Evolutionary conservation across 2,113 vertebrate species (phyloP), one percentile per base, ranked within the genome.

Genomic region (Nothoprocta perdicaria): DNA sequence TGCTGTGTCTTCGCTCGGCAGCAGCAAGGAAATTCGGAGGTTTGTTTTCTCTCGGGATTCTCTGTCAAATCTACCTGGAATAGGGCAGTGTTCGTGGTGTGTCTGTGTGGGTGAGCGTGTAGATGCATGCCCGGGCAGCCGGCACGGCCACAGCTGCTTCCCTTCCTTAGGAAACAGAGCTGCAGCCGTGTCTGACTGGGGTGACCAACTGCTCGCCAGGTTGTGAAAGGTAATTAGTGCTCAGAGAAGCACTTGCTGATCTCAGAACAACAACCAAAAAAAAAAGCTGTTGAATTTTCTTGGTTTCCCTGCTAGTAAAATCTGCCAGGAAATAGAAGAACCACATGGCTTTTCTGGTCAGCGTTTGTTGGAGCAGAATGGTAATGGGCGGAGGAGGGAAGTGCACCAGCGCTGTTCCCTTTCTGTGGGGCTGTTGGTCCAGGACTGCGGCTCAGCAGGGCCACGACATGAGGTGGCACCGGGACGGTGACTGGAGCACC

Each of bases 401-500:
- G n/a, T 2, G 3, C 4, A 2, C 19, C 26, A 33, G 67, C 69
- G 72, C 48, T 0, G 0, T 26, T 55, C n/a, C 45, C 57, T 53
- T 81, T 71, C 35, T 71, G 89, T 89, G 2, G 67, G 67, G 58
- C 74, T 92, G 84, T 41, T 78, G 43, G 52, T 26, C 15, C 4
- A 10, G 45, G 0, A 57, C 69, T 71, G 1, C 5, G 46, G 45
- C 69, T 65, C 62, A 43, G 29, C 86, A 83, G 75, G 74, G 2
- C 48, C 31, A 10, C 69, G 0, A 3, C 2, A 0, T 82, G 84
- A 22, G 81, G 46, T 6, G 0, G 41, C 10, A 40, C 65, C 57
- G 3, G 1, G 21, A 45, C 5, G 1, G 5, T 7, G 31, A 27
- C 0, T 0, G 17, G 35, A n/a, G 12, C n/a, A 16, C 65, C 35